Conservation (phyloP, 2,113 vertebrate species). For the Baryphthengus martii region DNA sequence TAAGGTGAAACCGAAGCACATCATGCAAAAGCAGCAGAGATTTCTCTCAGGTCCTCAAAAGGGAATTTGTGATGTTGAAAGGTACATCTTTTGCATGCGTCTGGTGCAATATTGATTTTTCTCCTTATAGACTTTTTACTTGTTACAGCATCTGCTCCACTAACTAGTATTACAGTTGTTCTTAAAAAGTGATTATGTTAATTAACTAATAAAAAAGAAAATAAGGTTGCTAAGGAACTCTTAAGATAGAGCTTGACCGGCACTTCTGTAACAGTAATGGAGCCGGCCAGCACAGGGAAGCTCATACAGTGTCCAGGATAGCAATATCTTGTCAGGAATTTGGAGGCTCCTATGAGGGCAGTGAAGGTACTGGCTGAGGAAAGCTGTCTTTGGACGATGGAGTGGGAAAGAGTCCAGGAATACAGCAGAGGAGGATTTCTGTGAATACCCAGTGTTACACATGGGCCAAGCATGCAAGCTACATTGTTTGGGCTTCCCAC, state of each 20-base stretch:
- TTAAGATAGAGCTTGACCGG: neutral
- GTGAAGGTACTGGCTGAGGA: neutral
- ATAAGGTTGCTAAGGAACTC: neutral
- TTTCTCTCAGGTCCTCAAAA: neutral
- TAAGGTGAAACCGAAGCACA: conserved; percentile 36
- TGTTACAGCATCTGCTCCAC: neutral
- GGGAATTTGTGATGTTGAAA: neutral
- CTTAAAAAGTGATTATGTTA: neutral
- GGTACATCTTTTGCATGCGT: neutral
- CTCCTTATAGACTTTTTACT: neutral
- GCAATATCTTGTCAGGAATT: neutral
- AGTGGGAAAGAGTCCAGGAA: neutral
- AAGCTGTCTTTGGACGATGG: neutral
- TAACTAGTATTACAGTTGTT: neutral
- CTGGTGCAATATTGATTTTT: neutral
- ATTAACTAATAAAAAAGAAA: neutral
- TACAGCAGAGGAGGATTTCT: neutral
- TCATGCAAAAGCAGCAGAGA: neutral
- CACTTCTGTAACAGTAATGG: neutral
- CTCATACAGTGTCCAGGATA: neutral
- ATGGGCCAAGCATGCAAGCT: neutral
- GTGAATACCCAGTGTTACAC: neutral
- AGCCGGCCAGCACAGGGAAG: neutral
- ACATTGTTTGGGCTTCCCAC: neutral
- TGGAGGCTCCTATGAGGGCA: neutral